These are phyloP conservation scores for Prionailurus bengalensis DNA, from an alignment of 2,113 vertebrate genomes.

Conservation along the genomic window DNA sequence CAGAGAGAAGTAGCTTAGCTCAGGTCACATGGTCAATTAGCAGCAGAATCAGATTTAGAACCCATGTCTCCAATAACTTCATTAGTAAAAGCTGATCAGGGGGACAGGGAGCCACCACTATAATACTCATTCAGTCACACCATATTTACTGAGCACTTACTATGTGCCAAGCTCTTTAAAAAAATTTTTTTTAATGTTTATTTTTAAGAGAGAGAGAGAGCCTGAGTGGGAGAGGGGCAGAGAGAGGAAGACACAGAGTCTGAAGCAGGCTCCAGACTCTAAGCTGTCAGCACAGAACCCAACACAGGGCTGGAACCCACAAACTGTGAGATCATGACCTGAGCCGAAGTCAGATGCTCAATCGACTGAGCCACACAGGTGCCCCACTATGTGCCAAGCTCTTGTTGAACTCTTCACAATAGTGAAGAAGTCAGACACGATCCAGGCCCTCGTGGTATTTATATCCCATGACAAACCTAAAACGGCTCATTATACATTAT, in stretches of 20 bases:
- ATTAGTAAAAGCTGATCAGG: not conserved
- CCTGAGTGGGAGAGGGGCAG: too few relatives aligned
- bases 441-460: not conserved
- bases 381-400: not conserved
- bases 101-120: accelerated
- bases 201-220: too few relatives aligned
- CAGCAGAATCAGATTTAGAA: slow-evolving; percentile 32
- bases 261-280: too few relatives aligned
- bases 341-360: too few relatives aligned
- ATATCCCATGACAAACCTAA: not conserved
- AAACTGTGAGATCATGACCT: too few relatives aligned
- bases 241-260: too few relatives aligned
- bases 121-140: not conserved
- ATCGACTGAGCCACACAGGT: too few relatives aligned
- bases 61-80: not conserved
- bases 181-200: too few relatives aligned
- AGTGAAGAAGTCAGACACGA: not conserved
- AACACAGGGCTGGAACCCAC: too few relatives aligned
- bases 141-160: not conserved
- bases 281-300: too few relatives aligned
- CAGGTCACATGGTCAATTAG: not conserved
- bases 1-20: not conserved
- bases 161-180: not conserved
- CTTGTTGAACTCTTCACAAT: not conserved
- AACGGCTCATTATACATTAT: not conserved